Conservation (phyloP, 2,888 invertebrate species). For the Rosalia funebris region DNA sequence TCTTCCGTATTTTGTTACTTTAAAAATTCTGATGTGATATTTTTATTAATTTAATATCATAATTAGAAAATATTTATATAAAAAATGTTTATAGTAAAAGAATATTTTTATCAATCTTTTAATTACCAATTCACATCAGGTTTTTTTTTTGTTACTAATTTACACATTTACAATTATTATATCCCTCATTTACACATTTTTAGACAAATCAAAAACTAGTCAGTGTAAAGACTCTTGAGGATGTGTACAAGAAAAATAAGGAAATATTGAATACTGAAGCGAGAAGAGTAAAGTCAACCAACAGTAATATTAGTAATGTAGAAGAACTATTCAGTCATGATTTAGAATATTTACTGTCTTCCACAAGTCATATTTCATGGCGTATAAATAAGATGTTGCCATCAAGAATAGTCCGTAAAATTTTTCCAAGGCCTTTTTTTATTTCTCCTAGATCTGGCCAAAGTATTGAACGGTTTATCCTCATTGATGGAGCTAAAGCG, state of each 20-base stretch:
- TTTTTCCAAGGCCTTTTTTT: conserved; percentile 78
- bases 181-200: no score
- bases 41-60: no score
- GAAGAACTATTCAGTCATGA: conserved; percentile 49
- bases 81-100: no score
- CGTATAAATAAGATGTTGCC: conserved; percentile 81
- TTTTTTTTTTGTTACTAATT: no score
- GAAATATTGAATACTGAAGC: conserved; percentile 73
- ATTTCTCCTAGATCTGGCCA: conserved; percentile 74
- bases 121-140: no score
- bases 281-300: conserved; percentile 66
- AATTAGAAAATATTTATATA: no score
- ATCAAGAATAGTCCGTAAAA: conserved; percentile 75
- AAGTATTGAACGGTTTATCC: conserved; percentile 76
- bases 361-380: conserved; percentile 66
- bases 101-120: no score
- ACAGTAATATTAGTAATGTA: conserved; percentile 47
- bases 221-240: conserved; percentile 66
- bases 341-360: conserved; percentile 42
- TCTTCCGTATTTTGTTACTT: no score
- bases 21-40: no score
- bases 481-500: conserved; percentile 78
- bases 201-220: conserved; percentile 72
- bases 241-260: conserved; percentile 70
- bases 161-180: no score